These are phyloP conservation scores for Battus philenor DNA, from an alignment of 1,140 invertebrate species.

Conservation along the genomic window DNA sequence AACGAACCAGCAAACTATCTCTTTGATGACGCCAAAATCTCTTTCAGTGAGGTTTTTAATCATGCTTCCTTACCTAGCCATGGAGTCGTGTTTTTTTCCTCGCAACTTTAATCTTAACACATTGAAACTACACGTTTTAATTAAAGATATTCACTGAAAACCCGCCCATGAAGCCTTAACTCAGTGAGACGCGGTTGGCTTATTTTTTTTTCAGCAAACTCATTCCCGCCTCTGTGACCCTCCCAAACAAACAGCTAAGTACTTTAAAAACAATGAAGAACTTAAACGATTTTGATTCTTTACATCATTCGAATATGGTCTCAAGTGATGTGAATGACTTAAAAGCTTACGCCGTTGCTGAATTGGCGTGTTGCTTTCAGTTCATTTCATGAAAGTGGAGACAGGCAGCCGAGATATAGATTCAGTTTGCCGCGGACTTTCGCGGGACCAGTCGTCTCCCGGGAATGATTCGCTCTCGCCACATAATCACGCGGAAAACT, in stretches of 20 bases:
- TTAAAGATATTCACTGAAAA: constrained; percentile 68
- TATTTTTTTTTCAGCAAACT: constrained; percentile 72
- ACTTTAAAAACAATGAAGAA: constrained; percentile 65
- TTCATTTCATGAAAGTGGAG: constrained; percentile 70
- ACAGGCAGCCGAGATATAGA: constrained; percentile 44
- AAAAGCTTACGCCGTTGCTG: constrained; percentile 32
- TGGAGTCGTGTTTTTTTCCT: constrained; percentile 29
- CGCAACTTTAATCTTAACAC: constrained; percentile 56
- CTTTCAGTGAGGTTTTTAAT: constrained; percentile 25
- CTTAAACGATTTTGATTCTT: constrained; percentile 19
- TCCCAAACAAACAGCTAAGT: constrained; percentile 70
- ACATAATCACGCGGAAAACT: constrained; percentile 43
- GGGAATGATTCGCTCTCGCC: constrained; percentile 18
- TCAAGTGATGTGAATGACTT: constrained; percentile 9
- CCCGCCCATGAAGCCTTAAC: constrained; percentile 69
- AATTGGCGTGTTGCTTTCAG: constrained; percentile 38
- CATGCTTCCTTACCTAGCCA: constrained; percentile 18
- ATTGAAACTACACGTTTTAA: constrained; percentile 54
- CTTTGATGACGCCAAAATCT: too few species aligned
- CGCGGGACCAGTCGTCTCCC: constrained; percentile 42
- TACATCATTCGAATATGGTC: constrained; percentile 3
- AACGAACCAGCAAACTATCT: too few species aligned
- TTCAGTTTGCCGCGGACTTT: constrained; percentile 67
- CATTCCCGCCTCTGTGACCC: constrained; percentile 73
- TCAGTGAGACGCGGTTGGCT: constrained; percentile 72